phyloP scores from a whole-genome alignment of 2,113 vertebrate genomes.

The Natator depressus region DNA sequence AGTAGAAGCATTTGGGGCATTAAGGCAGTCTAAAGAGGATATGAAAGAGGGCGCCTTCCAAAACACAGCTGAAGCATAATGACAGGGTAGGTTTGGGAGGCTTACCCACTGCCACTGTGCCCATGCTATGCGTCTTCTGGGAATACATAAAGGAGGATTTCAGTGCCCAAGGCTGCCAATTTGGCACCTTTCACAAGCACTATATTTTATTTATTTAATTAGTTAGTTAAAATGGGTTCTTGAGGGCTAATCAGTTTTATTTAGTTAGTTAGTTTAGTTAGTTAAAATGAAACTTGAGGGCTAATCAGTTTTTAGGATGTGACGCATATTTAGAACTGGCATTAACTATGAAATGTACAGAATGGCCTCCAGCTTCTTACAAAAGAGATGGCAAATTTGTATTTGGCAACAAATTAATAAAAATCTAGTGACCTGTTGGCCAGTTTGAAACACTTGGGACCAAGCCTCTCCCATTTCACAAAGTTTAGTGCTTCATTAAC shows the following conservation, averaged over 20 bases:
- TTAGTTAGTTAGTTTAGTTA: background rate
- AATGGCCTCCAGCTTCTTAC: rapidly evolving
- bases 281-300: background rate
- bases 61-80: background rate
- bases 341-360: slow-evolving; percentile 15
- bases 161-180: slow-evolving; percentile 43
- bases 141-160: background rate
- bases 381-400: background rate
- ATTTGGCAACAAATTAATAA: background rate
- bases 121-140: slow-evolving; percentile 6
- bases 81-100: slow-evolving; percentile 36
- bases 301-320: slow-evolving; percentile 61
- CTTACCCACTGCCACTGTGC: slow-evolving; percentile 18
- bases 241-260: slow-evolving; percentile 55
- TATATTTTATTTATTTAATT: background rate
- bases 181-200: background rate
- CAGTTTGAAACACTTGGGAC: background rate
- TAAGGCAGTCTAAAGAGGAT: background rate
- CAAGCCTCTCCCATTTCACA: background rate
- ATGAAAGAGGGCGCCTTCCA: background rate
- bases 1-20: background rate
- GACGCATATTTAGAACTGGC: slow-evolving; percentile 61
- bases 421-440: background rate
- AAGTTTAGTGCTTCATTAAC: background rate
- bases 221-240: background rate